Conservation (phyloP, 2,888 invertebrate species). For the Crioceris asparagi region DNA sequence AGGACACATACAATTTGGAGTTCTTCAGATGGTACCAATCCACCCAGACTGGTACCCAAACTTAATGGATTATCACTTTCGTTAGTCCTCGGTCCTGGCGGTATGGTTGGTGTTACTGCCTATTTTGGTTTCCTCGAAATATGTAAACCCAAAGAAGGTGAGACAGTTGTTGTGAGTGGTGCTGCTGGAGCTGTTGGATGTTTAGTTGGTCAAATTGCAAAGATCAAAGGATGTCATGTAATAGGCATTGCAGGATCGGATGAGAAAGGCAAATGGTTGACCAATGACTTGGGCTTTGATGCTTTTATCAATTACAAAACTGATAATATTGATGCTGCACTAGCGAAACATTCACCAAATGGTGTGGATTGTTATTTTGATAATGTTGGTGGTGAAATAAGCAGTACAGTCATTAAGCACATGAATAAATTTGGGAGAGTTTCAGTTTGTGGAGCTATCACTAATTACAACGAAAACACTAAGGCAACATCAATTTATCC, state of each 20-base stretch:
- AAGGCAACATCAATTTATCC: slow-evolving; percentile 19
- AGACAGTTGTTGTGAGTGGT: slow-evolving; percentile 61
- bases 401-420: slow-evolving; percentile 47
- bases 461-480: slow-evolving; percentile 46
- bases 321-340: slow-evolving; percentile 40
- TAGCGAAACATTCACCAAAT: slow-evolving; percentile 52
- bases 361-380: slow-evolving; percentile 69
- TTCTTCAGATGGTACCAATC: too few species aligned
- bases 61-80: too few species aligned
- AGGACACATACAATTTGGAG: slow-evolving; percentile 44
- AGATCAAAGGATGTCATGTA: slow-evolving; percentile 56
- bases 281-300: slow-evolving; percentile 58
- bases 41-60: too few species aligned
- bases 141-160: slow-evolving; percentile 58
- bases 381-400: slow-evolving; percentile 63
- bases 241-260: slow-evolving; percentile 62
- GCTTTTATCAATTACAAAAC: slow-evolving; percentile 62
- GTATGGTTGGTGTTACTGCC: slow-evolving; percentile 65
- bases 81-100: slow-evolving; percentile 51
- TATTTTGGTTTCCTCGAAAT: slow-evolving; percentile 64
- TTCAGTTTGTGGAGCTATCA: slow-evolving; percentile 58
- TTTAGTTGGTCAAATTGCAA: slow-evolving; percentile 69
- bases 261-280: slow-evolving; percentile 54
- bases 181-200: slow-evolving; percentile 73
- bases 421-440: slow-evolving; percentile 57